Percentiles rank a stretch among this genome's conserved stretches.
Conservation (phyloP, 2,797 vertebrate species). For the Merluccius polli region DNA sequence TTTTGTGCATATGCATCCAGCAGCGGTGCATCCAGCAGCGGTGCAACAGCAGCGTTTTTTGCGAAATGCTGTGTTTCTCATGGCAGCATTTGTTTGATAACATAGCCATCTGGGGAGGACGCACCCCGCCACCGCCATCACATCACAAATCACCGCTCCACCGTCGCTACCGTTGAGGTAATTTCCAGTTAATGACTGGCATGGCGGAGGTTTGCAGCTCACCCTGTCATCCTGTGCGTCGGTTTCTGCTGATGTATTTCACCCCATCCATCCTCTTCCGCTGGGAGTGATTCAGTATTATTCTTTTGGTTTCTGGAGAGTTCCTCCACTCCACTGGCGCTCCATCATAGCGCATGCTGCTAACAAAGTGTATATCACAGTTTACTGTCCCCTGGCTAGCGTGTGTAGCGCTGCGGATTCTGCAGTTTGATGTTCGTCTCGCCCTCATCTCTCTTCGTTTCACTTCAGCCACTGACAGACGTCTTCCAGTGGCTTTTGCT, state of each 20-base stretch:
- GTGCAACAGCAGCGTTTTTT: too few relatives aligned
- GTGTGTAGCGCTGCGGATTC: too few relatives aligned
- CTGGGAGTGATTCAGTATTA: background rate
- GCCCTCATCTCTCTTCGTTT: background rate
- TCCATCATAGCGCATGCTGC: too few relatives aligned
- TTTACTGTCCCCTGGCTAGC: background rate
- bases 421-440: background rate
- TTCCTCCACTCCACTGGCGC: background rate
- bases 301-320: background rate
- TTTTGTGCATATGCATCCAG: too few relatives aligned
- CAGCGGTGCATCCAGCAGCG: too few relatives aligned
- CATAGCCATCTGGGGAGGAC: slow-evolving; percentile 49
- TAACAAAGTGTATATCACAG: background rate
- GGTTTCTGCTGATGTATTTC: slow-evolving; percentile 55
- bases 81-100: slow-evolving; percentile 27
- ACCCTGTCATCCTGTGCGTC: slow-evolving; percentile 27
- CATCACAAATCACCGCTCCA: slow-evolving; percentile 59
- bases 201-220: slow-evolving; percentile 40
- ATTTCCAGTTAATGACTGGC: slow-evolving; percentile 63
- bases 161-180: slow-evolving; percentile 59
- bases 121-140: slow-evolving; percentile 52
- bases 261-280: slow-evolving; percentile 48
- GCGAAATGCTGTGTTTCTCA: background rate
- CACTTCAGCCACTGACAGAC: too few relatives aligned
- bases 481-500: background rate